Evolutionary conservation across 2,797 vertebrate genomes (phyloP), one percentile per base, ranked within the genome.

Genomic region (Thaleichthys pacificus): DNA sequence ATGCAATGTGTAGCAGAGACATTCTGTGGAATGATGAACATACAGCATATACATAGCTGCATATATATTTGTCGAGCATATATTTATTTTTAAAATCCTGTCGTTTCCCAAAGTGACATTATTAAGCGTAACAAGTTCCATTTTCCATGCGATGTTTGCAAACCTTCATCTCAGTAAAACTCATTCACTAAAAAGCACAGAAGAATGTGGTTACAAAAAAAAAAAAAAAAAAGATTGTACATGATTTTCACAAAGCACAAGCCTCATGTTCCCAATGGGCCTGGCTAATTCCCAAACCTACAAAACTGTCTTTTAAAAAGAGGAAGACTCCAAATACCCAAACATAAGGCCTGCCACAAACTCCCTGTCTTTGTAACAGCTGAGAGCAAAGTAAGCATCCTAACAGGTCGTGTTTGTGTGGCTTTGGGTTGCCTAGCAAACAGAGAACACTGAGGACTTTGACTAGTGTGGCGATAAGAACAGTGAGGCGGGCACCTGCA

Each of bases 401-500:
- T 85, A 74, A 83, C 78, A 60, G 69, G 76, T 19, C 58, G 58
- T 67, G 32, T 73, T 78, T 67, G 28, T 77, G 72, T 79, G 69
- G 68, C 87, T 91, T 91, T 90, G 87, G 90, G 80, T 83, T 70
- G 64, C 83, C 85, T 87, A 91, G 87, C 87, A 73, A 81, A 70
- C 66, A 19, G 5, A 19, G 9, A 32, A 21, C 56, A 67, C 56
- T 12, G 58, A 12, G 9, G 60, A 22, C 21, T 22, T 26, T 61
- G 60, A 61, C 58, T 61, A 22, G 22, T 47, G 35, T 56, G 51
- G 21, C 22, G 47, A 70, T 6, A 61, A 51, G 61, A 67, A 68
- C 62, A 76, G 24, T 24, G 76, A 74, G 67, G 74, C 81, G 79
- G 83, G 83, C 79, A 80, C 82, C 51, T 47, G 42, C 42, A 47